Conservation (phyloP, 2,888 invertebrate genomes). For the Morpho achilles region DNA sequence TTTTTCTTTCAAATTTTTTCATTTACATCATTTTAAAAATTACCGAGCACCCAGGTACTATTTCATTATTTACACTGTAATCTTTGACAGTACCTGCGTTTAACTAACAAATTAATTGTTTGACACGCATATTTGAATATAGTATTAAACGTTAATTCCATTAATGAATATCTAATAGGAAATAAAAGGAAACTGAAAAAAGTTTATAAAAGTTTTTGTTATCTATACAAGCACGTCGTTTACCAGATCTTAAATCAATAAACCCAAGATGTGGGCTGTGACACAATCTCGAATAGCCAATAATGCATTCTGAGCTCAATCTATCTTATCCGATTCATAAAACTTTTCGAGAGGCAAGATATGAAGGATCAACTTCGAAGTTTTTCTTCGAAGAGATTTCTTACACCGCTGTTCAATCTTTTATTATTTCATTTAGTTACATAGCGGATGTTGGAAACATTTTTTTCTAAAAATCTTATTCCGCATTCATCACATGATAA, state of each 20-base stretch:
- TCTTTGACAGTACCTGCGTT: no score
- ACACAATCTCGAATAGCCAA: constrained; percentile 62
- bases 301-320: constrained; percentile 64
- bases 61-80: no score
- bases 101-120: no score
- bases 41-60: no score
- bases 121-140: no score
- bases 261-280: constrained; percentile 34
- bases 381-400: constrained; percentile 40
- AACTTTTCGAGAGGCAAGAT: constrained; percentile 56
- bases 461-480: neutral
- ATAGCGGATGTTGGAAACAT: neutral
- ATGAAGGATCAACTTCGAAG: constrained; percentile 51
- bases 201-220: neutral
- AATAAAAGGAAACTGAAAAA: neutral
- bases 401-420: constrained; percentile 16
- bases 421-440: constrained; percentile 6
- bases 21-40: no score
- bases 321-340: constrained; percentile 65
- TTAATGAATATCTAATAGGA: no score
- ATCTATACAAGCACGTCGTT: neutral
- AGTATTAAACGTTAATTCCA: no score
- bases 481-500: no score
- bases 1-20: no score
- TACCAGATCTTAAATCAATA: constrained; percentile 22